A percentile compares a stretch with the other conserved stretches of the same genome.
These are phyloP conservation scores for Macrochelys suwanniensis DNA, from an alignment of 2,797 vertebrate genomes.

Conservation along the genomic window DNA sequence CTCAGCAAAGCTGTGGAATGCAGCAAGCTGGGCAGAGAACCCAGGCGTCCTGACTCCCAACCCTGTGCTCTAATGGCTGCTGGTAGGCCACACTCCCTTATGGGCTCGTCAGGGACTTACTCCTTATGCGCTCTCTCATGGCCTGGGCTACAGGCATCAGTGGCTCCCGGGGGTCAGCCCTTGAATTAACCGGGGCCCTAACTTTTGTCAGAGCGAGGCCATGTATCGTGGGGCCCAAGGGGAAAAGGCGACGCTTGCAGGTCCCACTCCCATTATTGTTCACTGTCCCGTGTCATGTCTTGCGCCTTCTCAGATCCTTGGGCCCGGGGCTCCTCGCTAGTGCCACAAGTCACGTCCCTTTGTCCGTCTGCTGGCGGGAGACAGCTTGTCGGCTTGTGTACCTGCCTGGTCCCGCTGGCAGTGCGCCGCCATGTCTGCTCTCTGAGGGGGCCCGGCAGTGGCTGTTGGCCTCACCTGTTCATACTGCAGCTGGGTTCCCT, in stretches of 20 bases:
- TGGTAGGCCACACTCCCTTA: neutral
- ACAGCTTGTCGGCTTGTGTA: neutral
- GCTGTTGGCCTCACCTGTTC: neutral
- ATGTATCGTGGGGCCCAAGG: neutral
- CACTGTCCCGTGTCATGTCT: neutral
- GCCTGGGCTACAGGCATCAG: neutral
- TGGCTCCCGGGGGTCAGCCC: neutral
- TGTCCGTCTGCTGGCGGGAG: neutral
- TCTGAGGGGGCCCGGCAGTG: neutral
- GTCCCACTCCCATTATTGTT: neutral
- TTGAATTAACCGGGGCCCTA: neutral
- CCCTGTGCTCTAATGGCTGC: neutral
- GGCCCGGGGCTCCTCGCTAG: neutral
- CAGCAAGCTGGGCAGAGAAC: neutral
- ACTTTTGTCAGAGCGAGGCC: neutral
- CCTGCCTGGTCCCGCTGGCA: neutral
- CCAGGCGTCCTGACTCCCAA: neutral
- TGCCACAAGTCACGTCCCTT: neutral
- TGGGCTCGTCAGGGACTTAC: neutral
- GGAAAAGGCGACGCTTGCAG: neutral
- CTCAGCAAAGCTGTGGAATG: neutral
- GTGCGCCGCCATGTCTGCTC: neutral
- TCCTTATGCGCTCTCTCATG: too few species aligned
- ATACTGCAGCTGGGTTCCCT: neutral
- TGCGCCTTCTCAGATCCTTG: neutral